Percentiles rank a stretch among this genome's conserved stretches.
These are phyloP conservation scores for Pseudotriccus pelzelni DNA, from an alignment of 2,797 vertebrate species.

Conservation along the genomic window DNA sequence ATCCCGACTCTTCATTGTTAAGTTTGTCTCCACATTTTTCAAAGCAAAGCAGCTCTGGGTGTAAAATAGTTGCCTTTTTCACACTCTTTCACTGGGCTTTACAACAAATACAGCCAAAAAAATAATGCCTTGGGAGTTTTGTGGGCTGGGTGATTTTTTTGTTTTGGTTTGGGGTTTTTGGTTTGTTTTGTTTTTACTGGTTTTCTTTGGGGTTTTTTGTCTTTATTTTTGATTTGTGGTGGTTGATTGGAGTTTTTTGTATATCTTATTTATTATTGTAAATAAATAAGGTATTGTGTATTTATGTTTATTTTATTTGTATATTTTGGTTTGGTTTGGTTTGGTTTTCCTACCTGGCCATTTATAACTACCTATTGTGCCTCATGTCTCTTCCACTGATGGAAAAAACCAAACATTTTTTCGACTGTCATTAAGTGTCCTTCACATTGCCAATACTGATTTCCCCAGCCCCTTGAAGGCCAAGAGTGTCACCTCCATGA, in stretches of 20 bases:
- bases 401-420: neutral
- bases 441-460: conserved; percentile 11
- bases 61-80: neutral
- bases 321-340: neutral
- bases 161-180: neutral
- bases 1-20: conserved; percentile 36
- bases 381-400: neutral
- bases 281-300: too few species aligned
- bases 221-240: neutral
- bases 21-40: conserved; percentile 52
- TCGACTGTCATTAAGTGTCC: neutral
- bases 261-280: neutral
- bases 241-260: neutral
- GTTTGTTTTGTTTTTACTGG: neutral
- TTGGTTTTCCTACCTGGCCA: neutral
- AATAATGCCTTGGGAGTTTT: neutral
- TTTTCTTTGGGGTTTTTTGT: neutral
- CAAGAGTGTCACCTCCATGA: neutral
- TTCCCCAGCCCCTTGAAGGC: conserved; percentile 20
- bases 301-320: too few species aligned
- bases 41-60: conserved; percentile 30
- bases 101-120: neutral
- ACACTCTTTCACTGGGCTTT: neutral
- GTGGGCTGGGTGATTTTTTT: neutral
- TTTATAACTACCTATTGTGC: neutral